Evolutionary conservation across 2,888 invertebrate species (phyloP).

Genomic region (Calephelis perditalis): DNA sequence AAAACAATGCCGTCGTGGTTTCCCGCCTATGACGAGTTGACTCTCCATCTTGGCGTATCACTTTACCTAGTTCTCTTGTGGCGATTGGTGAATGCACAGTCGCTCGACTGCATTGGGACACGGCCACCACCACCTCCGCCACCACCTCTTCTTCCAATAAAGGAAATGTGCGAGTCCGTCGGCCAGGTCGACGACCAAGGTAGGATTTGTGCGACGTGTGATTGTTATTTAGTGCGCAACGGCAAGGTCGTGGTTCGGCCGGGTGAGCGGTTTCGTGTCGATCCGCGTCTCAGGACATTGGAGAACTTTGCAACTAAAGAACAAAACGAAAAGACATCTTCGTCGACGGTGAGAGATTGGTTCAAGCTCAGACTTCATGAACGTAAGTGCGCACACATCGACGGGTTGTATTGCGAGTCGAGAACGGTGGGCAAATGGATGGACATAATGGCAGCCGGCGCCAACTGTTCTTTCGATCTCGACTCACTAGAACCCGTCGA

Average conservation of each 20-base stretch:
- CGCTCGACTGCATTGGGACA: background rate
- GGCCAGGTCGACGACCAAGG: slow-evolving; percentile 7
- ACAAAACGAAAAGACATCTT: background rate
- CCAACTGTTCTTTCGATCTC: slow-evolving; percentile 12
- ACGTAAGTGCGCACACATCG: slow-evolving; percentile 12
- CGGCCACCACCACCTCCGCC: background rate
- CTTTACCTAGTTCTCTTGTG: slow-evolving; percentile 2
- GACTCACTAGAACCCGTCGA: slow-evolving; percentile 6
- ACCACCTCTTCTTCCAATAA: background rate
- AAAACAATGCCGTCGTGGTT: slow-evolving; percentile 2
- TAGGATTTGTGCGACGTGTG: background rate
- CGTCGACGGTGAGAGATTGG: slow-evolving; percentile 6
- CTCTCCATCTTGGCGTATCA: background rate
- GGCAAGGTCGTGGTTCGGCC: too few relatives aligned
- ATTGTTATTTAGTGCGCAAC: slow-evolving; percentile 2
- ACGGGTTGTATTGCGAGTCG: slow-evolving; percentile 11
- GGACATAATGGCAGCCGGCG: slow-evolving; percentile 12
- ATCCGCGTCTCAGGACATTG: slow-evolving; percentile 13
- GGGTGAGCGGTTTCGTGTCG: slow-evolving; percentile 8
- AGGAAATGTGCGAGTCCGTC: slow-evolving; percentile 1
- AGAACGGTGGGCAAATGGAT: slow-evolving; percentile 8
- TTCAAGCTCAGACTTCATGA: slow-evolving; percentile 3
- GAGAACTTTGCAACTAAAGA: slow-evolving; percentile 10
- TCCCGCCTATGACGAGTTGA: background rate
- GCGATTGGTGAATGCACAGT: background rate